A percentile compares a stretch with the other conserved stretches of the same genome.
Evolutionary conservation across 2,797 vertebrate species (phyloP).

Genomic region (Balearica regulorum): DNA sequence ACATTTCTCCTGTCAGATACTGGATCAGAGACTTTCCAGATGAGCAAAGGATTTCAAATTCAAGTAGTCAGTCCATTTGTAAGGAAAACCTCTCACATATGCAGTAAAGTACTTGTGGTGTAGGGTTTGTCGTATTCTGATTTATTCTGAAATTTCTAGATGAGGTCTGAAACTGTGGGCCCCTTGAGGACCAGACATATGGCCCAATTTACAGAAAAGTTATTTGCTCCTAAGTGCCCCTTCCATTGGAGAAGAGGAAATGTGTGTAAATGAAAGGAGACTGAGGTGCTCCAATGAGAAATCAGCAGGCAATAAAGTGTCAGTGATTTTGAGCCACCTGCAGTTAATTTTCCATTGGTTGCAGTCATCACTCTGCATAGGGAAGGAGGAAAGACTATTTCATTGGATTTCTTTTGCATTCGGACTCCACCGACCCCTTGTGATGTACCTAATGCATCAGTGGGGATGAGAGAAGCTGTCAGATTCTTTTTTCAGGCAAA

Average conservation of each 20-base stretch:
- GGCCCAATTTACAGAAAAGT: conserved; percentile 19
- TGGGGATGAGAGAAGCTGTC: neutral
- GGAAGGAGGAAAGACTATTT: neutral
- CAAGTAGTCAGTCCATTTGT: conserved; percentile 5
- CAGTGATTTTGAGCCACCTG: conserved; percentile 40
- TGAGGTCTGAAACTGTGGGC: neutral
- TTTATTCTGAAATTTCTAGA: conserved; percentile 28
- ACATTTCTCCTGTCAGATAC: neutral
- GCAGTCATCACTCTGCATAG: neutral
- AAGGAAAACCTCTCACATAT: neutral
- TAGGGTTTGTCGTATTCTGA: neutral
- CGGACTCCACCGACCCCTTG: rapidly evolving
- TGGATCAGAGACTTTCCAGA: neutral
- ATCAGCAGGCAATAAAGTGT: conserved; percentile 17
- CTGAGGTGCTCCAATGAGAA: conserved; percentile 24
- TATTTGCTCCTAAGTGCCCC: neutral
- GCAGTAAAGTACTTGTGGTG: neutral
- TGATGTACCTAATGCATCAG: neutral
- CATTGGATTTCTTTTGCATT: neutral
- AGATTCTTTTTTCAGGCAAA: neutral
- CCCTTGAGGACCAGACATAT: neutral
- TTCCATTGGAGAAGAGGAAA: neutral
- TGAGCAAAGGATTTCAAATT: conserved; percentile 1
- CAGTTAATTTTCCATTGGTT: conserved; percentile 35
- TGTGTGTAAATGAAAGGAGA: conserved; percentile 20